phyloP scores from a whole-genome alignment of 2,888 invertebrate genomes.

The Drosophila prolongata region DNA sequence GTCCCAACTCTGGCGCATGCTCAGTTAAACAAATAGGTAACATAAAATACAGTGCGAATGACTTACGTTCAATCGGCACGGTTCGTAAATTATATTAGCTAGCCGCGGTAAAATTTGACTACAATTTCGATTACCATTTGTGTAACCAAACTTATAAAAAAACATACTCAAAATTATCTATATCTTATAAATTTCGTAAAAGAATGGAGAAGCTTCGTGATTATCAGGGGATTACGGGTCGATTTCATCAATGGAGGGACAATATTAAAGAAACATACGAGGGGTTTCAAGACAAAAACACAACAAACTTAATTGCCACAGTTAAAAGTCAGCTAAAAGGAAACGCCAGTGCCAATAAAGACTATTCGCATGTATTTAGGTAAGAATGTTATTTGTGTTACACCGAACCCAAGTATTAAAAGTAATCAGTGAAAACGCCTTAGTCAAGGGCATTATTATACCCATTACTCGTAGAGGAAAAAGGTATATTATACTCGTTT shows the following conservation, averaged over 20 bases:
- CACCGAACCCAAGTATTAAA: too few relatives aligned
- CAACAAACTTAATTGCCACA: conserved; percentile 85
- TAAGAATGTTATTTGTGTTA: conserved; percentile 66
- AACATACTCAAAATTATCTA: not conserved
- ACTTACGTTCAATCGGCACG: not conserved
- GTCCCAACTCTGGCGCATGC: not conserved
- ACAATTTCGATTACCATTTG: not conserved
- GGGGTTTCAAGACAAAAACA: conserved; percentile 87
- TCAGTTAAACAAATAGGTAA: not conserved
- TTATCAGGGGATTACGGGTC: conserved; percentile 91
- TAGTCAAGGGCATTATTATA: too few relatives aligned
- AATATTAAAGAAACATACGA: conserved; percentile 87
- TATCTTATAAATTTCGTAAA: not conserved
- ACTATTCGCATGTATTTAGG: conserved; percentile 89
- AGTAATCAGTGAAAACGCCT: too few relatives aligned
- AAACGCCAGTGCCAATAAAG: conserved; percentile 84
- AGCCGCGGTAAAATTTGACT: not conserved
- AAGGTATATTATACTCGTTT: too few relatives aligned
- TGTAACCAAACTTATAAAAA: not conserved
- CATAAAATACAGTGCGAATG: not conserved
- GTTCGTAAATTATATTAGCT: not conserved
- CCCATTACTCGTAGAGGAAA: too few relatives aligned
- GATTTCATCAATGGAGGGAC: conserved; percentile 89
- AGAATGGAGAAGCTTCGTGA: conserved; percentile 90
- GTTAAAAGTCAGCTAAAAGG: conserved; percentile 80